Conservation (phyloP, 2,888 invertebrate genomes). For the Drosophila stalkeri region DNA sequence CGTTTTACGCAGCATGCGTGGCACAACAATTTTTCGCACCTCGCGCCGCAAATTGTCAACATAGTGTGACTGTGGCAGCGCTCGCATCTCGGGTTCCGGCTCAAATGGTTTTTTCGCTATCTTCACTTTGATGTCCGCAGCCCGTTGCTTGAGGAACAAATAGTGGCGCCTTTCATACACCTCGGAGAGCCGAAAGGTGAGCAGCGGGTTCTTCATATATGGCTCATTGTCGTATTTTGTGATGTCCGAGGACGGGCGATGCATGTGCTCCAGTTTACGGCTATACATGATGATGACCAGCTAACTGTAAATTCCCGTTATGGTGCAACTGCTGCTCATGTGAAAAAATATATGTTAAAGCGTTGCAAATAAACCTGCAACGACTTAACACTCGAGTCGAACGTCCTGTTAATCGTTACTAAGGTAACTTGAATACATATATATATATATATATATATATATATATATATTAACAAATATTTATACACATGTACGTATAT, state of each 20-base stretch:
- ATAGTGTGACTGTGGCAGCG: conserved; percentile 86
- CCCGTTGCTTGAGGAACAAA: conserved; percentile 80
- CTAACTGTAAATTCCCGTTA: not conserved
- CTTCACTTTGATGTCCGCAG: conserved; percentile 82
- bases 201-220: conserved; percentile 83
- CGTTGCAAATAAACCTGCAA: conserved; percentile 22
- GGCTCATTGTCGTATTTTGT: conserved; percentile 84
- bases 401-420: conserved; percentile 59
- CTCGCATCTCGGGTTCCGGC: conserved; percentile 86
- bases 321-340: conserved; percentile 15
- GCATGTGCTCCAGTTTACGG: conserved; percentile 80
- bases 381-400: conserved; percentile 14
- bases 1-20: conserved; percentile 88
- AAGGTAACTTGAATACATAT: conserved; percentile 55
- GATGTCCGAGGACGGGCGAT: conserved; percentile 82
- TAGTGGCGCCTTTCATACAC: conserved; percentile 83
- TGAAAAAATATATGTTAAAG: conserved; percentile 35
- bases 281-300: conserved; percentile 70
- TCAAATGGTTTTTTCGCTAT: conserved; percentile 63
- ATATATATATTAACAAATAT: not conserved
- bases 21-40: conserved; percentile 87
- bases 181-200: conserved; percentile 83
- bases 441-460: not conserved
- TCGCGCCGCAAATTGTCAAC: conserved; percentile 87
- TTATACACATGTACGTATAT: not conserved